Conservation (phyloP, 2,113 vertebrate genomes). For the Petaurus breviceps region DNA sequence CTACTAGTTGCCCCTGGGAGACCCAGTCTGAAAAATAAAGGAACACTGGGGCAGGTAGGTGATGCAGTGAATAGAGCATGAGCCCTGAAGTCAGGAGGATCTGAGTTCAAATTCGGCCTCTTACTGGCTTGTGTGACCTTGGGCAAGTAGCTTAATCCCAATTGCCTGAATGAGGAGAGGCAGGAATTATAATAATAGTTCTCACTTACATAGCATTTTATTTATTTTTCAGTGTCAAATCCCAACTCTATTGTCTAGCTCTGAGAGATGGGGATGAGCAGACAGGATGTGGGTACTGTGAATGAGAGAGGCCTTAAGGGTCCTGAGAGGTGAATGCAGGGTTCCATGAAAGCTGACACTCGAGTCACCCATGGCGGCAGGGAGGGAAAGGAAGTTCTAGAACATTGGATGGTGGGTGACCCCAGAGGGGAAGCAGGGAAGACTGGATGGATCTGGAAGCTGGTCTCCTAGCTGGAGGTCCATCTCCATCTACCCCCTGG, state of each 20-base stretch:
- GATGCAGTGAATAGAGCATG: too few species aligned
- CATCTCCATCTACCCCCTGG: too few species aligned
- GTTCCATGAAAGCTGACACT: slow-evolving; percentile 26
- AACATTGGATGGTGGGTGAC: slow-evolving; percentile 31
- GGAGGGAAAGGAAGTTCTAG: not conserved
- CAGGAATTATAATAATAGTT: too few species aligned
- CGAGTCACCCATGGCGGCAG: slow-evolving; percentile 57
- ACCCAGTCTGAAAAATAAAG: too few species aligned
- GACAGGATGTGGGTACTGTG: not conserved
- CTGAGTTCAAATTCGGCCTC: too few species aligned
- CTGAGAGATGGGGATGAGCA: too few species aligned
- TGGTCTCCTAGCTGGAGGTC: not conserved
- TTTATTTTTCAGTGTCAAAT: slow-evolving; percentile 56
- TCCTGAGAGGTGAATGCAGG: not conserved
- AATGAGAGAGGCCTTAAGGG: slow-evolving; percentile 24
- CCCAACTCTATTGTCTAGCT: slow-evolving; percentile 36
- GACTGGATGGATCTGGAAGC: not conserved
- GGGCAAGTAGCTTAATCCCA: too few species aligned
- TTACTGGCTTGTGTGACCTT: too few species aligned
- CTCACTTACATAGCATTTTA: too few species aligned
- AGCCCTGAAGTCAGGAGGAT: too few species aligned
- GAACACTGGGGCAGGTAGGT: too few species aligned
- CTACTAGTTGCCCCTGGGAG: not conserved
- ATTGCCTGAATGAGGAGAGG: slow-evolving; percentile 11
- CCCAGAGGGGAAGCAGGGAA: not conserved